Evolutionary conservation across 2,888 invertebrate genomes (phyloP), one percentile per base, ranked within the genome.

Genomic region (Chrysopilus asiliformis): DNA sequence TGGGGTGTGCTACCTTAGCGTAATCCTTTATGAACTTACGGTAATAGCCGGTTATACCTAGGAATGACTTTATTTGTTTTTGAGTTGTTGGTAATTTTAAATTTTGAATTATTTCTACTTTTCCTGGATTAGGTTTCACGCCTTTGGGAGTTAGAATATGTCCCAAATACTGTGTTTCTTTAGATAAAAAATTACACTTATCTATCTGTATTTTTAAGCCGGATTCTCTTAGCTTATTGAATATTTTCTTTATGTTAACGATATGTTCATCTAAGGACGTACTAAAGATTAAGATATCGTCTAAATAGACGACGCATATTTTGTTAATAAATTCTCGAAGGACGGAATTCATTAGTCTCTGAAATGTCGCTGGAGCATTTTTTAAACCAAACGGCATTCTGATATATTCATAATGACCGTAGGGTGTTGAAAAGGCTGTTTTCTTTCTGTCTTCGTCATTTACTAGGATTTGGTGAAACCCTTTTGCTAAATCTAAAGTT

Each of bases 281-380:
- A 1, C 41, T 41, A 31, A 37, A 47, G 34, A 42, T 34, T 12
- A 54, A 34, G 8, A 51, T 47, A 28, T 54, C 53, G 38, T 55
- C 53, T 15, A 52, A 36, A 42, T 51, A 55, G 1, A 49, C 46
- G 6, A 45, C 37, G 15, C 43, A 43, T 36, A 43, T n/a, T 36
- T 22, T 36, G 10, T 36, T 30, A 6, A 36, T 20, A 15, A 15
- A 43, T 19, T 42, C 39, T 10, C 14, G 34, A 5, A 60, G 36
- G 2, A 52, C 45, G 24, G 45, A 42, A 38, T 55, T 48, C 45
- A 56, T 56, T 8, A 50, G 28, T 4, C 58, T 15, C 41, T 55
- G 54, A 40, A 60, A 60, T 2, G 54, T 54, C 2, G 46, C 44
- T 2, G 56, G 55, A 1, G 50, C 45, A 10, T 22, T 22, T 22